Evolutionary conservation across 1,140 invertebrate species (phyloP).

Genomic region (Drosophila hydei): DNA sequence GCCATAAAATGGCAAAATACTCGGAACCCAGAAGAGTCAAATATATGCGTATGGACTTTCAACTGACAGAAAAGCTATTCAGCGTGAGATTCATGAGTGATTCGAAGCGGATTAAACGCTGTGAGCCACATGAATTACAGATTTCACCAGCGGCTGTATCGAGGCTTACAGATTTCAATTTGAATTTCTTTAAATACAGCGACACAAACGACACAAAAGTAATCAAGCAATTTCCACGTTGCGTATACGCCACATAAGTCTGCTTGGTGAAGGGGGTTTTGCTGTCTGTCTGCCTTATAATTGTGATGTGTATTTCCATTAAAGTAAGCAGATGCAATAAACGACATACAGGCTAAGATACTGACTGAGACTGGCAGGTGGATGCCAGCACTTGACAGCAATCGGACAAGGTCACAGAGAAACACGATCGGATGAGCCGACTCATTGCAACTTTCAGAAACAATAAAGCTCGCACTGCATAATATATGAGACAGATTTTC

Average conservation of each 20-base stretch:
- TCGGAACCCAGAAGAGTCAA: not conserved
- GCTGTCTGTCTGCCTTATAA: slow-evolving; percentile 29
- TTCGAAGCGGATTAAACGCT: not conserved
- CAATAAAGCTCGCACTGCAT: slow-evolving; percentile 66
- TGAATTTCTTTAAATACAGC: not conserved
- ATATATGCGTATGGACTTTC: not conserved
- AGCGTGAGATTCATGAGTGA: not conserved
- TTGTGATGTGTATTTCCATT: slow-evolving; percentile 42
- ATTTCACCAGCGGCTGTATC: not conserved
- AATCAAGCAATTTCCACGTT: slow-evolving; percentile 12
- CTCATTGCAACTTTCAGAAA: slow-evolving; percentile 63
- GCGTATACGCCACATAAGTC: slow-evolving; percentile 25
- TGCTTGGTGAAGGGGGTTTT: too few relatives aligned
- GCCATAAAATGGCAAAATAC: slow-evolving; percentile 55
- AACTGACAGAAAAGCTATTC: not conserved
- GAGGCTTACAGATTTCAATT: not conserved
- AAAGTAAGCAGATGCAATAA: slow-evolving; percentile 25
- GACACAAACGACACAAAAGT: slow-evolving; percentile 11
- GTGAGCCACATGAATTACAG: not conserved
- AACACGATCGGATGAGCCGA: slow-evolving; percentile 18
- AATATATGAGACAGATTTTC: slow-evolving; percentile 56
- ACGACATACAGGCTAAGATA: slow-evolving; percentile 3
- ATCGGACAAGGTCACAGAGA: slow-evolving; percentile 20
- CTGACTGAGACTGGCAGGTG: slow-evolving; percentile 29
- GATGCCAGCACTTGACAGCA: slow-evolving; percentile 48